phyloP scores from a whole-genome alignment of 2,888 invertebrate genomes.

The Lycaena phlaeas region DNA sequence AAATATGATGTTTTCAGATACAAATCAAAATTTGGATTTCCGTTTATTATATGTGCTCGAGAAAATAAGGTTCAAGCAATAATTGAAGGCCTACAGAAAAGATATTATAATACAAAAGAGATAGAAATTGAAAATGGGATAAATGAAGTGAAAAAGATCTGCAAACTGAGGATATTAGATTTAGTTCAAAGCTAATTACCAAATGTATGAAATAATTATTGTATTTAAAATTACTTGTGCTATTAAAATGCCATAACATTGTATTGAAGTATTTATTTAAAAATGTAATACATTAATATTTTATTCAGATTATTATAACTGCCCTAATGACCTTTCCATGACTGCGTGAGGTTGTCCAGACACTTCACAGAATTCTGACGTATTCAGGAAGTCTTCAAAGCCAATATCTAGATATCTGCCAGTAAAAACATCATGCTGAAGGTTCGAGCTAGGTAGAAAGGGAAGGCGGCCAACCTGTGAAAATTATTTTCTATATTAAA shows the following conservation, averaged over 20 bases:
- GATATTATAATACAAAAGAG: conserved; percentile 66
- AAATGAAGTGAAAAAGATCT: conserved; percentile 80
- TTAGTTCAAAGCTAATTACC: conserved; percentile 38
- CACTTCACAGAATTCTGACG: conserved; percentile 80
- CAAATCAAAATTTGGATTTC: conserved; percentile 77
- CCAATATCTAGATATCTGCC: conserved; percentile 83
- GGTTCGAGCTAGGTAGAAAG: conserved; percentile 79
- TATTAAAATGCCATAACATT: not conserved
- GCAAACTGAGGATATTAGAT: conserved; percentile 71
- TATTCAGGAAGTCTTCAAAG: conserved; percentile 84
- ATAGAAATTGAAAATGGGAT: conserved; percentile 73
- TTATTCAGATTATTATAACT: conserved; percentile 37
- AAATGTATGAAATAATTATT: no score
- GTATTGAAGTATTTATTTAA: not conserved
- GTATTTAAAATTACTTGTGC: no score
- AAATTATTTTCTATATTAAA: conserved; percentile 10
- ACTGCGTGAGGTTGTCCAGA: conserved; percentile 88
- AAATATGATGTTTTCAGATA: no score
- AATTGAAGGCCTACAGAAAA: conserved; percentile 63
- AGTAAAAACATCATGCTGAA: conserved; percentile 80
- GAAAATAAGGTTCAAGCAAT: conserved; percentile 75
- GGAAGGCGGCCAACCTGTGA: conserved; percentile 74
- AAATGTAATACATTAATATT: conserved; percentile 8
- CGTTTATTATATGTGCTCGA: conserved; percentile 78
- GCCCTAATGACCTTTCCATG: conserved; percentile 81